Base-by-base conservation (phyloP, 2,113 vertebrate species). In the Thamnaconus septentrionalis region DNA sequence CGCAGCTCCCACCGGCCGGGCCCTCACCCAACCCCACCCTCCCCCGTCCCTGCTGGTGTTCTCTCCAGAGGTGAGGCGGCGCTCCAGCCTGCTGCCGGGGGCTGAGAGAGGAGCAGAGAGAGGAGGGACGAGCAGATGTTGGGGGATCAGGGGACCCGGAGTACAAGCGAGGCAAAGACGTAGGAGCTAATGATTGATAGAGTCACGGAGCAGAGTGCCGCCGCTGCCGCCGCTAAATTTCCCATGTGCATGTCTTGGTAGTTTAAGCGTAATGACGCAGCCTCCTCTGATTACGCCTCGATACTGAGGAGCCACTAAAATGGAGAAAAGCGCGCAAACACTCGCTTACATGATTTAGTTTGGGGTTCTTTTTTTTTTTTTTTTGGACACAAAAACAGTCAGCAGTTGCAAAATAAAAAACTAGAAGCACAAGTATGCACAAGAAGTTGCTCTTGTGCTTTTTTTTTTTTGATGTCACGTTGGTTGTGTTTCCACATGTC, bases 111-210 rank as follows among this genome's bases (percentile, higher is more conserved):
- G 57, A 53, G 55, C 56, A 67, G 63, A 68, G 69, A 73, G 47
- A 66, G 53, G 70, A 76, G 71, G 61, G 63, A 63, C 57, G 64
- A 79, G 78, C 86, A 89, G 86, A 89, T 89, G 90, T 71, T 82
- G 63, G 5, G 87, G 83, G 85, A 83, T 67, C 47, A 60, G n/a
- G 81, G 77, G 66, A 80, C 18, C 61, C 61, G 45, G 73, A 83
- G 76, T 64, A 66, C 52, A 56, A 75, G 74, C 45, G 68, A 83
- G 68, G 76, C 75, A 79, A 82, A 80, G 75, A 83, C 75, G 78
- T 43, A 67, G 69, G 73, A 65, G 72, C 61, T 61, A 78, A 78
- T 87, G 75, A 87, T 82, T 82, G 80, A 85, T 82, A 66, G 75
- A 85, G 79, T 75, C 59, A 75, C 74, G 71, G 64, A 82, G 61